Evolutionary conservation across 2,888 invertebrate species (phyloP), one percentile per base, ranked within the genome.

Genomic region (Drosophila nr. perissopoda): DNA sequence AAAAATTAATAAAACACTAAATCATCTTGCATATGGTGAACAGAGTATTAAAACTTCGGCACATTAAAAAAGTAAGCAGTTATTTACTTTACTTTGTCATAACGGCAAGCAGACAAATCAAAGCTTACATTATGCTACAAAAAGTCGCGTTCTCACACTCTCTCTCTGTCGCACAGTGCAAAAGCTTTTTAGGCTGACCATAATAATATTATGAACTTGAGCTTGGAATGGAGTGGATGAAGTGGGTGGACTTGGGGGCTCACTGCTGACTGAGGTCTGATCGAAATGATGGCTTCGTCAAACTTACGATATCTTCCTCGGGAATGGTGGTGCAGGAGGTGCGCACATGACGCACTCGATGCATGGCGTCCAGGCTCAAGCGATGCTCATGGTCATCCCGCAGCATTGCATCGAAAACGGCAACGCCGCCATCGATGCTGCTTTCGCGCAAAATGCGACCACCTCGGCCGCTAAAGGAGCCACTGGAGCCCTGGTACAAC

Each of bases 241-340:
- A 21, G 21, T 45, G 5, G 8, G 25, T 16, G 45, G 21, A 45
- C 13, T 45, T 45, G 13, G 21, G 8, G 45, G 25, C 8, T 45
- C 8, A 16, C 16, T 45, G 45, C 16, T 45, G 45, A 45, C 25
- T 25, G 25, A 45, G 27, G 1, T 45, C 8, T 18, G 53, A 63
- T 54, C 45, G 34, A 45, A 45, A 45, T 45, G 16, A 48, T 40
- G n/a, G 11, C 1, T 31, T 31, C 36, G 54, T 13, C 38, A 6
- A 38, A 77, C 91, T 91, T 90, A 91, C 90, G 51, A 90, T 90
- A 70, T 91, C 91, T 73, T 91, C 91, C 79, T 91, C 91, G 29
- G 91, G 91, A 78, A 91, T 91, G 27, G 91, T 91, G 29, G 91
- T 90, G 65, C 91, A 91, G 4, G 91, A 91, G 21, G 91, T 91